Base-by-base conservation (phyloP, 1,140 invertebrate genomes). In the Sycophaga agraensis region DNA sequence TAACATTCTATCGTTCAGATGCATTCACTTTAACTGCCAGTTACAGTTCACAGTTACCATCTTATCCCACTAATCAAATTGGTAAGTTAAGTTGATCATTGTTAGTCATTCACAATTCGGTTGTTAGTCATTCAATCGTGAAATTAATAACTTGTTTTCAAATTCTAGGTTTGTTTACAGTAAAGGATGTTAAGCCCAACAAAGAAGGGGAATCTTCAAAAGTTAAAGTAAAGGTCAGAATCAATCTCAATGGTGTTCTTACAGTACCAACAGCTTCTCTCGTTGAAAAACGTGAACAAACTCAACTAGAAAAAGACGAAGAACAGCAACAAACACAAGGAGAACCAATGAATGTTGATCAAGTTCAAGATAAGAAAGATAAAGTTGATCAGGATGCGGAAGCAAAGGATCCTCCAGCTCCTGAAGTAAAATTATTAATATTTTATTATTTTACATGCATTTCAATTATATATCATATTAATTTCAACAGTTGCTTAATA, bases 161-260 rank as follows among this genome's bases (percentile, higher is more conserved):
- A 40, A 60, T 63, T 67, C 12, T 75, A 94, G 92, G 92, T 61
- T 82, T 85, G 54, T 98, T 92, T 84, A 84, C 85, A 16, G 87
- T 98, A 21, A 89, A 89, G 59, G 92, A 96, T 71, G 88, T 98
- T 0, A 88, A 89, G 67, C 91, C 93, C 46, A 88, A 88, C 37
- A 70, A 88, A n/a, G 91, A 94, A 66, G 95, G 94, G 5, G 93
- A 94, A 70, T 87, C 87, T 24, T 89, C 93, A 46, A 97, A 97
- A 80, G 89, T 99, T 0, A 98, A 98, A 79, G 88, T 99, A 0
- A 99, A 98, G 83, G 92, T 96, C 6, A 84, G 95, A 63, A 84
- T 99, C 17, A 97, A 97, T 80, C 82, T 92, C 14, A 91, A 99
- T 78, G 97, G 97, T 14, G 89, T 98, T 46, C 89, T 99, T 68